Conservation (phyloP, 2,888 invertebrate species). For the Opisthograptis luteolata region DNA sequence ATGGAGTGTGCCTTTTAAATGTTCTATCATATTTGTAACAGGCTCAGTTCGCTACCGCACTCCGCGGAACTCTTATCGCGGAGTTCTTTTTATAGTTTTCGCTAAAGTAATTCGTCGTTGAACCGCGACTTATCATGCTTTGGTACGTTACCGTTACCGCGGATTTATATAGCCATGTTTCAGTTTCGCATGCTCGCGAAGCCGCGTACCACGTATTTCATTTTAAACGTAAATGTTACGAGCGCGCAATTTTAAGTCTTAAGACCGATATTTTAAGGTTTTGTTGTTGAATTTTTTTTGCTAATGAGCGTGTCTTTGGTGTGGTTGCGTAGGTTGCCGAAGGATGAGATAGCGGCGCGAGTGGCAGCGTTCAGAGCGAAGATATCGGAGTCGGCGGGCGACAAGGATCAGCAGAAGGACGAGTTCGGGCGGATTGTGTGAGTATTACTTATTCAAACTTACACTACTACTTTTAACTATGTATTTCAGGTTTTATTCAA, state of each 20-base stretch:
- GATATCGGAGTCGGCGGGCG: conserved; percentile 87
- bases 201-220: conserved; percentile 42
- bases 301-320: conserved; percentile 77
- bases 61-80: conserved; percentile 68
- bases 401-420: conserved; percentile 87
- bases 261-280: not conserved
- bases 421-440: conserved; percentile 92
- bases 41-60: conserved; percentile 51
- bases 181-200: conserved; percentile 53
- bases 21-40: not conserved
- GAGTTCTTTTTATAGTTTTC: conserved; percentile 70
- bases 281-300: conserved; percentile 10
- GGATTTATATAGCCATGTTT: conserved; percentile 63
- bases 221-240: not conserved
- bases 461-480: too few species aligned
- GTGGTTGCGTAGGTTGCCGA: conserved; percentile 89
- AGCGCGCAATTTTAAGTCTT: conserved; percentile 31
- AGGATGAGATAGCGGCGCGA: conserved; percentile 93
- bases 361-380: conserved; percentile 94
- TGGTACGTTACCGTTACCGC: conserved; percentile 69
- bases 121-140: conserved; percentile 71
- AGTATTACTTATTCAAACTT: conserved; percentile 50
- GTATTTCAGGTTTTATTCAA: too few species aligned
- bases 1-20: conserved; percentile 2
- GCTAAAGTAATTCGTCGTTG: conserved; percentile 73